Base-by-base conservation (phyloP, 2,113 vertebrate genomes). In the Passer domesticus region DNA sequence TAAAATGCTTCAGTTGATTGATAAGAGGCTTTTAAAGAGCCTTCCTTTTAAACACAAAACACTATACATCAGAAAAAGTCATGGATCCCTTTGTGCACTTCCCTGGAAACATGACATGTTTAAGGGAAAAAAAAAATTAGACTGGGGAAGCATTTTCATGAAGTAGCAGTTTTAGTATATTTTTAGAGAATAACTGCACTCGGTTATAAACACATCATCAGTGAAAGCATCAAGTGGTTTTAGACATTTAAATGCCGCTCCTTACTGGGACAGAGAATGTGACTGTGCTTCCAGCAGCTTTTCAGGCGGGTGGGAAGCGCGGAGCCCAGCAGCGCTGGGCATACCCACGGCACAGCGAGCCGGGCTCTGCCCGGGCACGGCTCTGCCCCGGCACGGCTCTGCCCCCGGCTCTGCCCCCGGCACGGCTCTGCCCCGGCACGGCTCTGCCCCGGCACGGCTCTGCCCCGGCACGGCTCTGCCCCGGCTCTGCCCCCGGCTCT, bases 281-380 rank as follows among this genome's bases (percentile, higher is more conserved):
- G 77, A 6, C 35, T 19, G 4, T 3, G 23, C 52, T 31, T 44
- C 31, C 28, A 15, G 55, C n/a, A 12, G 24, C 15, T 83, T 46
- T 70, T 11, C 52, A 2, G 56, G 27, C 46, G 6, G 28, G 1
- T 11, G 0, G 84, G 44, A 28, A 25, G 33, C 1, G 9, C 1
- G 6, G 72, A 43, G 5, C 23, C 37, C 15, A 1, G 1, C 44
- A 27, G 55, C 8, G 0, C 18, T 0, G 19, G 77, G 13, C 39
- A 13, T 0, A 2, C 30, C 25, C 59, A 0, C 12, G 9, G 88
- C 39, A 22, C 1, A 11, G 1, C 9, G 23, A 31, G 68, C 23
- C 24, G 20, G 13, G 41, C 41, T 41, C 14, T 41, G 41, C 43
- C 28, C 6, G 10, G 52, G 52, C 52, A 20, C 50, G 53, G 53